Evolutionary conservation across 2,888 invertebrate genomes (phyloP).

Genomic region (Bursaphelenchus okinawaensis): DNA sequence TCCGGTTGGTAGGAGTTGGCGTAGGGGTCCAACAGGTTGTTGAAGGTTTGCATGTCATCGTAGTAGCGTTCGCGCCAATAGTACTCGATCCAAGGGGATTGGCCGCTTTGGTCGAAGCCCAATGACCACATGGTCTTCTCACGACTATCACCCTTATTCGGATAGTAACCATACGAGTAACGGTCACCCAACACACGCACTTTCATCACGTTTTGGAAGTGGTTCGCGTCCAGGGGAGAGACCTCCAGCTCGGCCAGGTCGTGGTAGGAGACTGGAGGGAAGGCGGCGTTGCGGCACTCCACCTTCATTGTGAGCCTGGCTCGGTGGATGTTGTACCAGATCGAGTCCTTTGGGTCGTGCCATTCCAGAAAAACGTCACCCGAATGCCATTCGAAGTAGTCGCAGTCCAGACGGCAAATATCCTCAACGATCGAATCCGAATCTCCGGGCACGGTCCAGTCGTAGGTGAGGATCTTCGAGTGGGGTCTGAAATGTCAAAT

Average conservation of each 20-base stretch:
- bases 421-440: constrained; percentile 57
- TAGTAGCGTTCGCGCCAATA: constrained; percentile 46
- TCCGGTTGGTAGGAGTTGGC: constrained; percentile 47
- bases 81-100: constrained; percentile 52
- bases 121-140: constrained; percentile 18
- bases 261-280: constrained; percentile 40
- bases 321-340: constrained; percentile 44
- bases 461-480: constrained; percentile 78
- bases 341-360: constrained; percentile 39
- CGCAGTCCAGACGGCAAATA: constrained; percentile 47
- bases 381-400: constrained; percentile 56
- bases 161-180: constrained; percentile 18
- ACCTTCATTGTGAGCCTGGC: constrained; percentile 22
- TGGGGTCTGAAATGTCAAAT: constrained; percentile 62
- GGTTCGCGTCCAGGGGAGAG: constrained; percentile 45
- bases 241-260: constrained; percentile 54
- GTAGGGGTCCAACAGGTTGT: constrained; percentile 42
- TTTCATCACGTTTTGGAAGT: constrained; percentile 50
- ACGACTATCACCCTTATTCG: constrained; percentile 33
- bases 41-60: constrained; percentile 40
- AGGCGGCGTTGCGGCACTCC: constrained; percentile 38
- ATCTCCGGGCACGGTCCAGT: constrained; percentile 68
- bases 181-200: constrained; percentile 31
- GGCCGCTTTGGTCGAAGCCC: constrained; percentile 39
- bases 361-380: constrained; percentile 51